These are phyloP conservation scores for Picathartes gymnocephalus DNA, from an alignment of 2,113 vertebrate genomes.

Conservation along the genomic window DNA sequence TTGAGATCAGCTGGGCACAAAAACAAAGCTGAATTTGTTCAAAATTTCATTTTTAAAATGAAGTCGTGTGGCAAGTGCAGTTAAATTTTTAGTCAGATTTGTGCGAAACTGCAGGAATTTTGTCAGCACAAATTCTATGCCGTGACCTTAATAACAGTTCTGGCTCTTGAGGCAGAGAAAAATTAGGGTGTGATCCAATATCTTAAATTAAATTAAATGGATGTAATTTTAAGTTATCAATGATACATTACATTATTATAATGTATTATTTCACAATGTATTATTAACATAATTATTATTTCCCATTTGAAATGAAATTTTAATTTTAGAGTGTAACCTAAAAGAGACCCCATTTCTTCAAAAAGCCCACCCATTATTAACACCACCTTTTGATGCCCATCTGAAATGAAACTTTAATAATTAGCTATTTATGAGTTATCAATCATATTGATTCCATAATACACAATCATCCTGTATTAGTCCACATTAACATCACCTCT, in stretches of 20 bases:
- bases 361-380: too few relatives aligned
- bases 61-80: fast-evolving
- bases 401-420: too few relatives aligned
- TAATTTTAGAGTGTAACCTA: too few relatives aligned
- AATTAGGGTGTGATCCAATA: neutral
- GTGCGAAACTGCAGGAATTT: neutral
- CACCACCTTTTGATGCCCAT: too few relatives aligned
- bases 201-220: neutral
- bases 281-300: too few relatives aligned
- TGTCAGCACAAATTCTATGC: neutral
- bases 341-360: too few relatives aligned
- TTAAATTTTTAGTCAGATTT: fast-evolving
- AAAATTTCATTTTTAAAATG: neutral
- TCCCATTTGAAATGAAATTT: too few relatives aligned
- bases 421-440: too few relatives aligned
- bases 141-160: neutral
- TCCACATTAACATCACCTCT: neutral
- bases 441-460: too few relatives aligned
- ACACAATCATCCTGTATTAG: too few relatives aligned
- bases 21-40: fast-evolving
- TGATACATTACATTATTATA: neutral
- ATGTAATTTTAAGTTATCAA: neutral
- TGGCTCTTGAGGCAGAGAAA: fast-evolving
- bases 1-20: neutral
- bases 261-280: too few relatives aligned